Conservation (phyloP, 2,888 invertebrate genomes). For the Latrodectus hesperus region DNA sequence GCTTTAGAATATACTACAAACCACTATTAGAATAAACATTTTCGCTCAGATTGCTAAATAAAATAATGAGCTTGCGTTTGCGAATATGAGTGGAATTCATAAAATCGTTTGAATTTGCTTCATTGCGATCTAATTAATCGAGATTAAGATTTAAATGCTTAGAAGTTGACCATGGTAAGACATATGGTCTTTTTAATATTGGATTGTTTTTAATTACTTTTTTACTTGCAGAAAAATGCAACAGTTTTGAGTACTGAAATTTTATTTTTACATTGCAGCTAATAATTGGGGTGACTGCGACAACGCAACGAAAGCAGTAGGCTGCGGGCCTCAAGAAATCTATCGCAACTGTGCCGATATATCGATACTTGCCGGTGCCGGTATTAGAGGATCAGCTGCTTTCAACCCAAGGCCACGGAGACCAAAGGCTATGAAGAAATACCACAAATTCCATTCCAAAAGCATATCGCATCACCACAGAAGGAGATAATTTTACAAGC, state of each 20-base stretch:
- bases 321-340: conserved; percentile 71
- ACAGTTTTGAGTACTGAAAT: not conserved
- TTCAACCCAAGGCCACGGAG: conserved; percentile 40
- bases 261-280: conserved; percentile 37
- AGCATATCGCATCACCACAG: not conserved
- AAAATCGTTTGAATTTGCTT: no score
- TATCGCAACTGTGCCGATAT: conserved; percentile 71
- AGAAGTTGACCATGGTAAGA: no score
- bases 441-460: conserved; percentile 6
- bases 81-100: no score
- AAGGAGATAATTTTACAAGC: not conserved
- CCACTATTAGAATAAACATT: no score
- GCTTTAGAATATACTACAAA: no score
- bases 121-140: no score
- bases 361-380: conserved; percentile 61
- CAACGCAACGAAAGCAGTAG: conserved; percentile 67
- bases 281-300: conserved; percentile 71
- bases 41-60: no score
- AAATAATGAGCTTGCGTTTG: no score
- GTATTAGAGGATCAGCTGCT: conserved; percentile 65
- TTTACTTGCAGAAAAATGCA: no score
- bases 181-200: no score
- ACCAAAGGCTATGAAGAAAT: conserved; percentile 38
- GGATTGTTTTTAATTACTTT: no score
- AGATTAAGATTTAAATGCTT: no score